Conservation (phyloP, 2,797 vertebrate species). For the Rhincodon typus region DNA sequence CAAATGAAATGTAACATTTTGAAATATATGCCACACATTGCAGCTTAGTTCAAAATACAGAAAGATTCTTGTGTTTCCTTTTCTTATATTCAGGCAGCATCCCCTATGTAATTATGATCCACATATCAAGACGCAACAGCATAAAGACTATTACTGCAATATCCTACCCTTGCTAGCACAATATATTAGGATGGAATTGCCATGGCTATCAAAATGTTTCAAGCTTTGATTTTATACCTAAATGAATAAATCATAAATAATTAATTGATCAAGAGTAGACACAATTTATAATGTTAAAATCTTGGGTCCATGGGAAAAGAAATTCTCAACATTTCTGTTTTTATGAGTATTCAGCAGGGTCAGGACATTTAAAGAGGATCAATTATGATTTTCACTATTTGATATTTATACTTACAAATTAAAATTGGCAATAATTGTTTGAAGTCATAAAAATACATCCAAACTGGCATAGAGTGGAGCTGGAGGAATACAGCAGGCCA, state of each 20-base stretch:
- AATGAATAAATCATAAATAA: background rate
- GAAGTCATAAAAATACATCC: background rate
- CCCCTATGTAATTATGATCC: background rate
- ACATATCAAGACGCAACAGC: background rate
- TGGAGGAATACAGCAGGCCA: too few relatives aligned
- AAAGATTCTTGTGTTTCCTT: background rate
- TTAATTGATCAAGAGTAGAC: background rate
- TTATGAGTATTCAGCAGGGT: background rate
- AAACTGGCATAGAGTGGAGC: background rate
- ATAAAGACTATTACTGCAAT: background rate
- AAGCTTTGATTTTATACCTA: background rate
- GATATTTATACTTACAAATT: background rate
- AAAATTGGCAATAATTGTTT: background rate
- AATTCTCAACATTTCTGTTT: background rate
- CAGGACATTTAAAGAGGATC: background rate
- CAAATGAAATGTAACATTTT: background rate
- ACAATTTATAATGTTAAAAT: background rate
- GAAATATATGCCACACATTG: background rate
- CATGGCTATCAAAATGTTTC: background rate
- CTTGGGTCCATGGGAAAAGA: background rate
- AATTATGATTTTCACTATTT: background rate
- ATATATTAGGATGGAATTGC: background rate
- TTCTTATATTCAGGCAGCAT: background rate
- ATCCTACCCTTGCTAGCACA: background rate
- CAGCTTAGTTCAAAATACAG: background rate